Percentiles rank a stretch among this genome's conserved stretches.
phyloP scores from a whole-genome alignment of 2,888 invertebrate genomes.

The Drosophila mettleri region DNA sequence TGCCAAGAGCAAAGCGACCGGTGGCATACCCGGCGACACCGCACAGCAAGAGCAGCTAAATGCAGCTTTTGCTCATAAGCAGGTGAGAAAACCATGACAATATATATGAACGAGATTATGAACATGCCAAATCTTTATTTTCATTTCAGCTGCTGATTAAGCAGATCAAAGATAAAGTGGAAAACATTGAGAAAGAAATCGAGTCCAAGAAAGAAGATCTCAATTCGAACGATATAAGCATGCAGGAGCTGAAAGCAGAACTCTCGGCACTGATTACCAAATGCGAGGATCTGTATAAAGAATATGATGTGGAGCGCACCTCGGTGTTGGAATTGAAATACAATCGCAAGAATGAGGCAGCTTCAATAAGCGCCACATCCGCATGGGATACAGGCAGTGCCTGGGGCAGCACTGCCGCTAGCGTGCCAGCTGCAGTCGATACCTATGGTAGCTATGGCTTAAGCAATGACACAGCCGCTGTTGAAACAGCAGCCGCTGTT shows the following conservation, averaged over 20 bases:
- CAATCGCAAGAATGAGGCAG: constrained; percentile 85
- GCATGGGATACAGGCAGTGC: constrained; percentile 86
- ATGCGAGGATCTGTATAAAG: constrained; percentile 88
- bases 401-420: constrained; percentile 40
- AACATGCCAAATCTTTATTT: background rate
- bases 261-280: constrained; percentile 89
- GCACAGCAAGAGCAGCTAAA: constrained; percentile 87
- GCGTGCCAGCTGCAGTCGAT: constrained; percentile 62
- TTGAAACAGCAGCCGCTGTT: constrained; percentile 44
- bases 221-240: constrained; percentile 91
- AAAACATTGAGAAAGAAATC: constrained; percentile 91
- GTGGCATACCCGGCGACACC: constrained; percentile 79
- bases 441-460: constrained; percentile 59
- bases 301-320: constrained; percentile 89
- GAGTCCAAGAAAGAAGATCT: constrained; percentile 92
- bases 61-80: constrained; percentile 89
- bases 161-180: constrained; percentile 89
- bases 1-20: constrained; percentile 86
- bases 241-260: constrained; percentile 90
- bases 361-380: constrained; percentile 74
- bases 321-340: constrained; percentile 87
- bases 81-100: no score
- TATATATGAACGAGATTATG: background rate
- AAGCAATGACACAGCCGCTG: constrained; percentile 79
- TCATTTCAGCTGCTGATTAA: constrained; percentile 88